Conservation (phyloP, 2,888 invertebrate species). For the Ennomos fuscantarius region DNA sequence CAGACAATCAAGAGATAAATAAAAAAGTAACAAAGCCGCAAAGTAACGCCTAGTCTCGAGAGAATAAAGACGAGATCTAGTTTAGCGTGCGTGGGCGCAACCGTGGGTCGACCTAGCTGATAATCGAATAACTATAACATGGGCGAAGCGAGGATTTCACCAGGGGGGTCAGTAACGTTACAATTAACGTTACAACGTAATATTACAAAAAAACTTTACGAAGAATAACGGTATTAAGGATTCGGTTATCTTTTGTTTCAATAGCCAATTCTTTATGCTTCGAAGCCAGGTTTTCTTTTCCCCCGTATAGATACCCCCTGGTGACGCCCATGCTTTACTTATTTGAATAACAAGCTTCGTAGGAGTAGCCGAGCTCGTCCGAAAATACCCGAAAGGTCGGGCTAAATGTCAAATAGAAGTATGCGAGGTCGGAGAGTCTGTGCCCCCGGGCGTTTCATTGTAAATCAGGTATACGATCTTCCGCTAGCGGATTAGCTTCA, state of each 20-base stretch:
- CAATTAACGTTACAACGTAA: no score
- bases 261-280: no score
- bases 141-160: conserved; percentile 38
- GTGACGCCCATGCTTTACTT: conserved; percentile 41
- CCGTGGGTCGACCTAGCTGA: conserved; percentile 54
- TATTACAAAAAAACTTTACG: no score
- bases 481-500: conserved; percentile 17
- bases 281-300: no score
- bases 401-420: conserved; percentile 75
- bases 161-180: conserved; percentile 20
- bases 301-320: conserved; percentile 36
- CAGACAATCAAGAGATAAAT: conserved; percentile 24
- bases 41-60: conserved; percentile 21
- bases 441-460: conserved; percentile 55
- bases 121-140: conserved; percentile 39
- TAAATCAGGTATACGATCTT: conserved; percentile 37
- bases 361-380: conserved; percentile 70
- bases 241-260: no score
- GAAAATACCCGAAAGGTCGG: conserved; percentile 74
- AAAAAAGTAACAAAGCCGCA: conserved; percentile 22
- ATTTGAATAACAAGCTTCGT: conserved; percentile 63
- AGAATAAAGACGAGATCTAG: conserved; percentile 64
- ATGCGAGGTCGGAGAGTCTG: conserved; percentile 62
- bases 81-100: conserved; percentile 69
- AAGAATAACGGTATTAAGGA: no score